These are phyloP conservation scores for Mallotus villosus DNA, from an alignment of 2,797 vertebrate genomes.

Conservation along the genomic window DNA sequence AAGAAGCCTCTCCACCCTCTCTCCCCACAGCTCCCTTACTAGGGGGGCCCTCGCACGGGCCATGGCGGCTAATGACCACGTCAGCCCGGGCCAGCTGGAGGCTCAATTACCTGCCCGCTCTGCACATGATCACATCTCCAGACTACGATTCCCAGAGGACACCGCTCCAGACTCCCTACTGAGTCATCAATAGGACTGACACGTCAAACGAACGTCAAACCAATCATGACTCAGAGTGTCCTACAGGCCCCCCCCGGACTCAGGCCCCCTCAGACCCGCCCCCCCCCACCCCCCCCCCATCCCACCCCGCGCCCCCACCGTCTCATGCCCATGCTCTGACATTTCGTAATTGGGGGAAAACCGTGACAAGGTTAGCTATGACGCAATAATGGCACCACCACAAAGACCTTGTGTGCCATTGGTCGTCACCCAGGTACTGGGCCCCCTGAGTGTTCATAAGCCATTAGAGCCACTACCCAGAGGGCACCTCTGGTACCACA, in stretches of 20 bases:
- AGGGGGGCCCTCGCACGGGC: not conserved
- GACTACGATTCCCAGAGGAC: constrained; percentile 14
- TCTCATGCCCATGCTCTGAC: not conserved
- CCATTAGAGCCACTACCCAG: not conserved
- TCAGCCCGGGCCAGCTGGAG: constrained; percentile 23
- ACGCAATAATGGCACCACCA: too few relatives aligned
- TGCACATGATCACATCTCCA: constrained; percentile 14
- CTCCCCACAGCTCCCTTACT: constrained; percentile 9
- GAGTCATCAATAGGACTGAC: not conserved
- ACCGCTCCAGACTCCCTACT: constrained; percentile 1
- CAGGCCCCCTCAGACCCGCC: not conserved
- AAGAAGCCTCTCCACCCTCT: constrained; percentile 20
- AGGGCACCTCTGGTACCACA: not conserved
- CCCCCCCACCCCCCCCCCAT: not conserved
- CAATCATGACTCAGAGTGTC: not conserved
- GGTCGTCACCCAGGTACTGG: too few relatives aligned
- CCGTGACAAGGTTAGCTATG: not conserved
- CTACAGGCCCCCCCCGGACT: not conserved
- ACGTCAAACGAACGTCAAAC: not conserved
- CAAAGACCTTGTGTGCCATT: too few relatives aligned
- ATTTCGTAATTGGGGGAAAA: not conserved
- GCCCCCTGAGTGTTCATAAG: too few relatives aligned
- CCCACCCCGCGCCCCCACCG: too few relatives aligned
- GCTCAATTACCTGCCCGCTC: constrained; percentile 23
- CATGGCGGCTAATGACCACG: constrained; percentile 14